phyloP scores from a whole-genome alignment of 1,140 invertebrate species.

The Triops longicaudatus region DNA sequence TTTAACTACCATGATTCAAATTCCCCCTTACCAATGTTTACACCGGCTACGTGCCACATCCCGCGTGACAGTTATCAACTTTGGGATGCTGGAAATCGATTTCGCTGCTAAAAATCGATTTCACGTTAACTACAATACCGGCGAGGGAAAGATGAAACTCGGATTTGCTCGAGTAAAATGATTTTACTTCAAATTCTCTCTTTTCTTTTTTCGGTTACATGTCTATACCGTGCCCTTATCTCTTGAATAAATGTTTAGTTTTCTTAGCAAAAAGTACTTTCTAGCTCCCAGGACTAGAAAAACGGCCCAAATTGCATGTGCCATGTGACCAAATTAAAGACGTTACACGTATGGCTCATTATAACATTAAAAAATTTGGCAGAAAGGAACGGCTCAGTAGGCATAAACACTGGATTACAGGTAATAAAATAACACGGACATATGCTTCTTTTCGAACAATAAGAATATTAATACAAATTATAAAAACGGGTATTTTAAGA shows the following conservation, averaged over 20 bases:
- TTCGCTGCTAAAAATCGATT: not conserved
- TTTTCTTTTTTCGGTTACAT: not conserved
- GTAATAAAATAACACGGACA: not conserved
- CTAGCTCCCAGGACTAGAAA: not conserved
- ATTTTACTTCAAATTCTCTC: not conserved
- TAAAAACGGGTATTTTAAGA: not conserved
- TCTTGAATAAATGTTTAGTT: conserved; percentile 1
- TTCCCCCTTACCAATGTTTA: not conserved
- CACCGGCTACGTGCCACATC: no score
- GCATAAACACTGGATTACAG: not conserved
- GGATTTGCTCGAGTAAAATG: not conserved
- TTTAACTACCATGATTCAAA: conserved; percentile 23
- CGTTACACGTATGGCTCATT: not conserved
- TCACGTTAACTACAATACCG: no score
- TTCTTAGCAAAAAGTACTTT: conserved; percentile 13
- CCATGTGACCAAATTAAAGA: not conserved
- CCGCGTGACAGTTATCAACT: no score
- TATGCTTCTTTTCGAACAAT: not conserved
- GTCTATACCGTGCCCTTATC: not conserved
- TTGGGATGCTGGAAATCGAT: no score
- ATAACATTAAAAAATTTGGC: not conserved
- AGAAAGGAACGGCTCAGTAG: not conserved
- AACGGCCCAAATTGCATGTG: not conserved
- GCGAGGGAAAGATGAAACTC: not conserved
- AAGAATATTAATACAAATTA: not conserved